Percentiles rank a stretch among this genome's conserved stretches.
Conservation (phyloP, 2,113 vertebrate species). For the Istiophorus platypterus region DNA sequence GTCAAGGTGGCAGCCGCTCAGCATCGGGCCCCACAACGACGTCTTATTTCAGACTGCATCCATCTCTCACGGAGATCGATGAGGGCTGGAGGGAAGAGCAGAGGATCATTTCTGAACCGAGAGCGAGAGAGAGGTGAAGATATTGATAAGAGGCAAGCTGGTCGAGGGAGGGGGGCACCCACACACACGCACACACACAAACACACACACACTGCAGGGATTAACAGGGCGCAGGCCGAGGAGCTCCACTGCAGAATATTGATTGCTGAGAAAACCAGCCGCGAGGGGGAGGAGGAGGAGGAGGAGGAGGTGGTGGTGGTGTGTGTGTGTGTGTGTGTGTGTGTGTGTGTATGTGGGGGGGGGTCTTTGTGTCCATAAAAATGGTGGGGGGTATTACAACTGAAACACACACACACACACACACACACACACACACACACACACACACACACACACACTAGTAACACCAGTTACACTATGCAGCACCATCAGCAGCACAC, state of each 20-base stretch:
- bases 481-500: neutral
- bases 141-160: constrained; percentile 73
- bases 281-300: constrained; percentile 51
- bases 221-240: constrained; percentile 70
- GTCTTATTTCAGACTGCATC: constrained; percentile 43
- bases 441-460: constrained; percentile 38
- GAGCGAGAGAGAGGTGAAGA: constrained; percentile 60
- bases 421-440: constrained; percentile 43
- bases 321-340: constrained; percentile 21
- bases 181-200: constrained; percentile 52
- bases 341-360: constrained; percentile 25
- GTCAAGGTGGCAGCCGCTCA: constrained; percentile 27
- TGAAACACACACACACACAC: constrained; percentile 36
- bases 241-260: constrained; percentile 81
- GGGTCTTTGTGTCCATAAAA: neutral
- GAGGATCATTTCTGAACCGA: constrained; percentile 60
- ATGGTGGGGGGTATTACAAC: constrained; percentile 25
- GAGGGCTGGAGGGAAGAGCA: constrained; percentile 58
- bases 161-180: too few relatives aligned
- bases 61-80: constrained; percentile 67
- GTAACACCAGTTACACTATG: too few relatives aligned
- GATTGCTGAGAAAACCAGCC: constrained; percentile 76
- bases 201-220: constrained; percentile 54
- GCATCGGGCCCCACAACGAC: constrained; percentile 18
- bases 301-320: too few relatives aligned